Base-by-base conservation (phyloP, 2,888 invertebrate genomes). In the Pollenia angustigena region DNA sequence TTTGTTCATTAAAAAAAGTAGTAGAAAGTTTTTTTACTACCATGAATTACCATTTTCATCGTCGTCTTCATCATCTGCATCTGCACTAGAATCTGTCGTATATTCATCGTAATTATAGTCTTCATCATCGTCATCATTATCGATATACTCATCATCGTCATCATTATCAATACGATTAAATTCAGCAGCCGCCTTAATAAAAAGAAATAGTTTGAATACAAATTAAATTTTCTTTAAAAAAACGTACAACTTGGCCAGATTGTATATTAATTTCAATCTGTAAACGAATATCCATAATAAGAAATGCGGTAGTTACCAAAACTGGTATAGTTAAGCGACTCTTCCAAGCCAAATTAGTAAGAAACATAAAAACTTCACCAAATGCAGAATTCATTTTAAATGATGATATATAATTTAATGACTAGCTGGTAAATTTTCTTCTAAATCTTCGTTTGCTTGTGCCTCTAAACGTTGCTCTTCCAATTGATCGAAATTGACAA, bases 271-370 rank as follows among this genome's bases (percentile, higher is more conserved):
- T 95, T 91, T 96, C 96, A 82, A 96, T 93, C 89, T 95, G 96
- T 93, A 96, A 94, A 72, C 96, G 94, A 48, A 96, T 94, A 89
- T 96, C 96, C 92, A 96, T 94, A 0, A 95, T 95, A 92, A 96
- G 94, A 89, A 96, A 95, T 16, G 95, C 95, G 11, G 96, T 94
- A 11, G 95, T 94, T 66, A 96, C 95, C 12, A 96, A 92, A 54
- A 96, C 93, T 0, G 97, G 96, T 69, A 97, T 93, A 69, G 95
- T 94, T 85, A 95, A 94, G 56, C 96, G 94, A 66, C 95, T 95
- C 87, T 95, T 95, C 96, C 96, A 97, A 2, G 96, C 96, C 88
- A 97, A 93, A 88, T 95, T 95, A 52, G 96, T 94, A 88, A 97
- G 94, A 91, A 96, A 96, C 75, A 96, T 91, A 85, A 96, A 93